Evolutionary conservation across 1,140 invertebrate genomes (phyloP).

Genomic region (Sycobia sp.): DNA sequence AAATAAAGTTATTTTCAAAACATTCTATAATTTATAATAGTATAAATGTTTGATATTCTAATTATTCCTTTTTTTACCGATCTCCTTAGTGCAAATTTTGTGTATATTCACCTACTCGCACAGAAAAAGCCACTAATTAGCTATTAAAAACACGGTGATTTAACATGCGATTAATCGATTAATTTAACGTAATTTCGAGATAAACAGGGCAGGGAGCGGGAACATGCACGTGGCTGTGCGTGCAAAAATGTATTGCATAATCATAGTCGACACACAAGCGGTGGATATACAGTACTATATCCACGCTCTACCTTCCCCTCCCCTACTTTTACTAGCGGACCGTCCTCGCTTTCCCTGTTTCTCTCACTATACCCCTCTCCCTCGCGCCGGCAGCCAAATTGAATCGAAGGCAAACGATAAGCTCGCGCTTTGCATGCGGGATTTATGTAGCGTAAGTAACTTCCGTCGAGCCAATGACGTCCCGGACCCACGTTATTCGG

Average conservation of each 20-base stretch:
- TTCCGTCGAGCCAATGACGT: conserved; percentile 25
- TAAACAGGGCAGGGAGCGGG: neutral
- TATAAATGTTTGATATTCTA: too few relatives aligned
- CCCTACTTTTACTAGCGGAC: neutral
- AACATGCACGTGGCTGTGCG: neutral
- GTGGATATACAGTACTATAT: neutral
- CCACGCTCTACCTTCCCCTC: neutral
- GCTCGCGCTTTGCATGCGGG: conserved; percentile 1
- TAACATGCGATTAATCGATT: too few relatives aligned
- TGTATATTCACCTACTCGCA: too few relatives aligned
- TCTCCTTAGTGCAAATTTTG: too few relatives aligned
- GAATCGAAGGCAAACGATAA: conserved; percentile 32
- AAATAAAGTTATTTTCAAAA: too few relatives aligned
- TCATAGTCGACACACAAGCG: neutral
- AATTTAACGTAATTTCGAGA: neutral
- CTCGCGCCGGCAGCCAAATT: conserved; percentile 3
- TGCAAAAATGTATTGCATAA: conserved; percentile 4
- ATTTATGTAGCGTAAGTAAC: conserved; percentile 38
- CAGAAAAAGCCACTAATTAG: conserved; percentile 5
- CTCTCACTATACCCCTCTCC: neutral
- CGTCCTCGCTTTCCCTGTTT: neutral
- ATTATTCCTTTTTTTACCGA: too few relatives aligned
- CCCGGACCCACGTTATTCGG: neutral
- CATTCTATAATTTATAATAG: too few relatives aligned
- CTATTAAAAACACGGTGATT: conserved; percentile 28